These are phyloP conservation scores for Holocentrus rufus DNA, from an alignment of 2,797 vertebrate genomes.

Conservation along the genomic window DNA sequence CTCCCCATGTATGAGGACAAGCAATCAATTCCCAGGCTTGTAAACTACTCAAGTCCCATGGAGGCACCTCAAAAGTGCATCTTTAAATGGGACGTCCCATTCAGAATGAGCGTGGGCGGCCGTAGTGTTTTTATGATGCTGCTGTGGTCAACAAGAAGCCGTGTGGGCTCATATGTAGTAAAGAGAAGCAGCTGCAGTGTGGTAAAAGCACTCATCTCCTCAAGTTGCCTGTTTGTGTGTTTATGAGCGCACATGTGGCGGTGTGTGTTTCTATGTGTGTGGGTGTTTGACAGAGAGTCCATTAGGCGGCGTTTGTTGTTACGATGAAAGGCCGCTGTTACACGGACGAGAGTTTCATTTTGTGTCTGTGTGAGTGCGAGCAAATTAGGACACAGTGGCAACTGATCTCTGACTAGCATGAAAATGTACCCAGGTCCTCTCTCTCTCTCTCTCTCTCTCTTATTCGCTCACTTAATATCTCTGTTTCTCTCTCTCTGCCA, in stretches of 20 bases:
- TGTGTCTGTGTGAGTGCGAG: slow-evolving; percentile 54
- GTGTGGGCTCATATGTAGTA: slow-evolving; percentile 39
- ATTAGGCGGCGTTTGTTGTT: slow-evolving; percentile 67
- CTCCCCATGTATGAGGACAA: too few relatives aligned
- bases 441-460: not conserved
- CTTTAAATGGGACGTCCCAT: slow-evolving; percentile 9
- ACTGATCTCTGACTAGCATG: slow-evolving; percentile 42
- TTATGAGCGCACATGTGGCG: not conserved
- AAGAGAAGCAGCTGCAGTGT: slow-evolving; percentile 57
- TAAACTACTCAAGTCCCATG: not conserved
- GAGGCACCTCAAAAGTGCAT: not conserved
- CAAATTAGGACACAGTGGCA: slow-evolving; percentile 55
- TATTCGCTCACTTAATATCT: not conserved
- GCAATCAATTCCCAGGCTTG: not conserved
- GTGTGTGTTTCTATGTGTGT: not conserved
- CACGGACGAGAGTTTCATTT: slow-evolving; percentile 55
- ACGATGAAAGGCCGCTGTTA: slow-evolving; percentile 63
- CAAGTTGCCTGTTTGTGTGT: slow-evolving; percentile 51
- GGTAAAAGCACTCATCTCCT: slow-evolving; percentile 69
- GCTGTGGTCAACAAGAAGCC: slow-evolving; percentile 23
- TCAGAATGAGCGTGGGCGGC: not conserved
- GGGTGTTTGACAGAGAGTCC: slow-evolving; percentile 47
- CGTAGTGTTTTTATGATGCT: slow-evolving; percentile 2
- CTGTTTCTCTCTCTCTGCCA: not conserved
- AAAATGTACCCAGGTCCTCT: slow-evolving; percentile 20